Base-by-base conservation (phyloP, 2,888 invertebrate genomes). In the Drosophila nr. perissopoda region DNA sequence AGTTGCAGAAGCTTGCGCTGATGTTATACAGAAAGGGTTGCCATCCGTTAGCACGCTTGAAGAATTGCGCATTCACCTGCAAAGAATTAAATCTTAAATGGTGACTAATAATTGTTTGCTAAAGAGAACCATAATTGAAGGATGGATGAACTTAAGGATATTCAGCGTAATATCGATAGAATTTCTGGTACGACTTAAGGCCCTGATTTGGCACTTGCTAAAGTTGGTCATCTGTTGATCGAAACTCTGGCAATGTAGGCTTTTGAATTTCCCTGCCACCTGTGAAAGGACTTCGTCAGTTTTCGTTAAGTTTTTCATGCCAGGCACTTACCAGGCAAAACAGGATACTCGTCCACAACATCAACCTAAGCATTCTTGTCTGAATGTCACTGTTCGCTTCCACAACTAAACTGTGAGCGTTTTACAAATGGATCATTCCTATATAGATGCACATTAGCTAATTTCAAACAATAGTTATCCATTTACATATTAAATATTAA, bases 21-120 rank as follows among this genome's bases (percentile, higher is more conserved):
- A 77, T 49, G 13, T 70, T 25, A 2, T 77, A 78, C 2, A 77
- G 48, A 59, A 67, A 67, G 0, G 63, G 70, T 4, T 51, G 78
- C 78, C 63, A 78, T 27, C 74, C 78, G 53, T 60, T 77, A 7
- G 62, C 69, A 6, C 78, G 59, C 16, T 75, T 70, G 0, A 63
- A 56, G 0, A 76, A 6, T 27, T 49, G 21, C 10, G 60, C 6
- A n/a, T 36, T 54, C 10, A 36, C 10, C 72, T 76, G 16, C 11
- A 34, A 42, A n/a, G 4, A 34, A 51, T 6, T 11, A 11, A 6
- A 29, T 27, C n/a, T 27, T 56, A 29, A 40, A n/a, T 16, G n/a
- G 31, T 6, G 16, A 29, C 25, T 18, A 49, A 8, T 21, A 33
- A 33, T 0, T n/a, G 8, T 42, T 51, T 33, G 2, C 16, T 36